Conservation (phyloP, 2,113 vertebrate species). For the Amblyornis subalaris region DNA sequence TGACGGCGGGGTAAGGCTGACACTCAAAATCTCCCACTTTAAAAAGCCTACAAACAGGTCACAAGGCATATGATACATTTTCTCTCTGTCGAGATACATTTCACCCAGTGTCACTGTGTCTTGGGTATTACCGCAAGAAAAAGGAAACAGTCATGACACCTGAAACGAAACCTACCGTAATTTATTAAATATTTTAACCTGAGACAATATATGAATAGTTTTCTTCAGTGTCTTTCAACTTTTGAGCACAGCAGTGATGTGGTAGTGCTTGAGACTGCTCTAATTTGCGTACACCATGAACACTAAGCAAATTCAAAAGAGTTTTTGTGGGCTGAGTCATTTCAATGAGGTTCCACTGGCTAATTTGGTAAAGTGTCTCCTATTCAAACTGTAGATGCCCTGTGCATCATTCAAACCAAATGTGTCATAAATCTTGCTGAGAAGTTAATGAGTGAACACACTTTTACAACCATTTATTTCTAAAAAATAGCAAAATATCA, state of each 20-base stretch:
- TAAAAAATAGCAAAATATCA: background rate
- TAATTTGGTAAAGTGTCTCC: background rate
- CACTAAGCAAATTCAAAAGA: background rate
- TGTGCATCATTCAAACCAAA: background rate
- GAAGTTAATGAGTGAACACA: background rate
- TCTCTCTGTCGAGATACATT: background rate
- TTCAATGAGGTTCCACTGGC: background rate
- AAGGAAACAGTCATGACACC: background rate
- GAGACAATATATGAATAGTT: background rate
- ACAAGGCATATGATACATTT: background rate
- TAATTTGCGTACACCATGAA: background rate
- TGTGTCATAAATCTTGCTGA: background rate
- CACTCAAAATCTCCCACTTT: background rate
- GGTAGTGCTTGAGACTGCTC: background rate
- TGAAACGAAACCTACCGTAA: background rate
- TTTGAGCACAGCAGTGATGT: background rate
- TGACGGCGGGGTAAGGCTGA: background rate
- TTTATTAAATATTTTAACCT: background rate
- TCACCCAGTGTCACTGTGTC: background rate
- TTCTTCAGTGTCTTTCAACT: background rate
- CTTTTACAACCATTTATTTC: background rate
- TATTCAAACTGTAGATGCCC: background rate
- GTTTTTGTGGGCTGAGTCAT: background rate
- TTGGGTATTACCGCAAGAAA: background rate
- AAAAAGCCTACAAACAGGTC: background rate